These are phyloP conservation scores for Protobothrops mucrosquamatus DNA, from an alignment of 2,113 vertebrate genomes.

Conservation along the genomic window DNA sequence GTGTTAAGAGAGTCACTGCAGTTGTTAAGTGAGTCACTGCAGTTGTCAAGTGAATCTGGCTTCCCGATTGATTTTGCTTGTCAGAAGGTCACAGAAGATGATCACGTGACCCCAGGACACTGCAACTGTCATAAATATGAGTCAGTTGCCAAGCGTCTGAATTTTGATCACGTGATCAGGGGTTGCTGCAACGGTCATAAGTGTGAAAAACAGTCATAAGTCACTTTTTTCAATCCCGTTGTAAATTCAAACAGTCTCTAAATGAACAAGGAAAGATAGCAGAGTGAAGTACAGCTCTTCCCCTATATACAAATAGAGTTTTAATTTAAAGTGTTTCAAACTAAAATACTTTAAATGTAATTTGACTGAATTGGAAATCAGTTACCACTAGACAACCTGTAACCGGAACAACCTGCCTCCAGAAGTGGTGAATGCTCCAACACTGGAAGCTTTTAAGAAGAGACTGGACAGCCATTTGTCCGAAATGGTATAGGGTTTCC, in stretches of 20 bases:
- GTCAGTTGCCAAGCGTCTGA: not conserved
- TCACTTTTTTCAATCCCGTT: not conserved
- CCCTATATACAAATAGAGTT: not conserved
- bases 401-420: not conserved
- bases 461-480: too few relatives aligned
- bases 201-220: not conserved
- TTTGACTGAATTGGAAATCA: not conserved
- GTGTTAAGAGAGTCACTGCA: not conserved
- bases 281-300: not conserved
- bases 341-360: not conserved
- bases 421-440: too few relatives aligned
- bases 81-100: not conserved
- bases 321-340: not conserved
- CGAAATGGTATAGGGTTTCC: too few relatives aligned
- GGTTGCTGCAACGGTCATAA: not conserved
- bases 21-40: not conserved
- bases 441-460: too few relatives aligned
- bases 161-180: not conserved
- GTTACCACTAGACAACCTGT: not conserved
- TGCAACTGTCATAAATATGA: not conserved
- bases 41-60: not conserved
- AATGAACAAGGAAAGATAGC: not conserved
- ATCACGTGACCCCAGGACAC: not conserved
- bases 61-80: not conserved
- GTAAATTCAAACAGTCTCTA: not conserved